Base-by-base conservation (phyloP, 1,140 invertebrate genomes). In the Drosophila carrolli region DNA sequence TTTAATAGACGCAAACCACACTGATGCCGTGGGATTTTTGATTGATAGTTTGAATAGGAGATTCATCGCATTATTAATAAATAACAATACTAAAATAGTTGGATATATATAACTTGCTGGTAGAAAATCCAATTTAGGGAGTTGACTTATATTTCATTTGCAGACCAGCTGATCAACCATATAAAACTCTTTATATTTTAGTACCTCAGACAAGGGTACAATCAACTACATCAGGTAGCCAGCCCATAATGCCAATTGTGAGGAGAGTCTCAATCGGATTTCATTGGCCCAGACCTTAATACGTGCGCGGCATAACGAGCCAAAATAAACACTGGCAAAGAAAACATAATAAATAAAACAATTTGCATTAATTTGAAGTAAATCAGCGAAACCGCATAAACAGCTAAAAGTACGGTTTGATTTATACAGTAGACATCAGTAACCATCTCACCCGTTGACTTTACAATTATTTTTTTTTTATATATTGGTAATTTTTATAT, bases 211-310 rank as follows among this genome's bases (percentile, higher is more conserved):
- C 10, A 70, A 41, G 19, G n/a, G 35, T 19, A 57, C 37, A 16
- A 8, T 43, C 5, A 11, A 51, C 19, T 10, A 41, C 27, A 8
- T 35, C 51, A 48, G 29, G 43, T 57, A 71, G 67, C 16, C n/a
- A 4, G 35, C 65, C 29, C 67, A 70, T 57, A 48, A 57, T 50
- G 60, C 27, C 6, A 9, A 13, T 59, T 59, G 65, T 44, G 60
- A 37, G 60, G n/a, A 66, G 65, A 38, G 47, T 51, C 43, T 63
- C 75, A 71, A 72, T 70, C 37, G 68, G 67, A 77, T 89, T 89
- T 75, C 77, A 84, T 72, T 89, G 84, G 76, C 84, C 84, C 80
- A 89, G 84, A 89, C 84, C 84, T 89, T 89, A 89, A 84, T 89
- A 89, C 84, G 84, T 89, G 84, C 23, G 14, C 44, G 47, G 79